Evolutionary conservation across 2,888 invertebrate species (phyloP).

Genomic region (Gasteruption jaculator): DNA sequence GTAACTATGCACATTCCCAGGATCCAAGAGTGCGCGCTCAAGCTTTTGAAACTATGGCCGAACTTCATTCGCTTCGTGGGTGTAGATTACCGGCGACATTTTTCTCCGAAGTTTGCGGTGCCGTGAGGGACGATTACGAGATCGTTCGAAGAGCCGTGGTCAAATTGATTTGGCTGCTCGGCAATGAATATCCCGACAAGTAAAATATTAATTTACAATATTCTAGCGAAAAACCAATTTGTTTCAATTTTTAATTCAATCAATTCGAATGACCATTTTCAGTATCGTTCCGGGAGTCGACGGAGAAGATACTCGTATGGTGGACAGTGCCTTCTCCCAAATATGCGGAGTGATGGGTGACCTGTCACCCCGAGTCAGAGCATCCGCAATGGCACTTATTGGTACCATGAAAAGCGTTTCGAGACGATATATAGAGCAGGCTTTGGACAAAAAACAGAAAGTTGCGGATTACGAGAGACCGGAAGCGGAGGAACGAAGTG

Average conservation of each 20-base stretch:
- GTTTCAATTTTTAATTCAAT: too few relatives aligned
- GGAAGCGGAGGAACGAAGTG: conserved; percentile 59
- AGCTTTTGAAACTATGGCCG: conserved; percentile 81
- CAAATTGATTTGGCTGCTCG: conserved; percentile 79
- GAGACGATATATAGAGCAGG: conserved; percentile 87
- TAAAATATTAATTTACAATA: conserved; percentile 42
- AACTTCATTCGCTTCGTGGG: conserved; percentile 72
- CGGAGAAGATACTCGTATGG: conserved; percentile 80
- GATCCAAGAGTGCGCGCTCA: conserved; percentile 89
- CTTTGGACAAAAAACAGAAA: conserved; percentile 85
- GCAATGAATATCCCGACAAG: conserved; percentile 85
- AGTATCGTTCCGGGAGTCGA: conserved; percentile 67
- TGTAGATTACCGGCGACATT: conserved; percentile 69
- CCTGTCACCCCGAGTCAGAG: conserved; percentile 82
- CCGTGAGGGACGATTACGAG: conserved; percentile 89
- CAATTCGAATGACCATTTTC: conserved; percentile 17
- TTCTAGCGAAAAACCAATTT: too few relatives aligned
- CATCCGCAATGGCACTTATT: conserved; percentile 77
- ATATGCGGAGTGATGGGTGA: conserved; percentile 93
- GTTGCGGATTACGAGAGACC: conserved; percentile 44
- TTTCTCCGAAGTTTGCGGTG: conserved; percentile 66
- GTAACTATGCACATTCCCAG: conserved; percentile 78
- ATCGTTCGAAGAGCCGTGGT: conserved; percentile 84
- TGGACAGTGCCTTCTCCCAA: conserved; percentile 94
- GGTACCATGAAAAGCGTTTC: conserved; percentile 87